These are phyloP conservation scores for Oryctolagus cuniculus DNA, from an alignment of 2,113 vertebrate genomes.

Conservation along the genomic window DNA sequence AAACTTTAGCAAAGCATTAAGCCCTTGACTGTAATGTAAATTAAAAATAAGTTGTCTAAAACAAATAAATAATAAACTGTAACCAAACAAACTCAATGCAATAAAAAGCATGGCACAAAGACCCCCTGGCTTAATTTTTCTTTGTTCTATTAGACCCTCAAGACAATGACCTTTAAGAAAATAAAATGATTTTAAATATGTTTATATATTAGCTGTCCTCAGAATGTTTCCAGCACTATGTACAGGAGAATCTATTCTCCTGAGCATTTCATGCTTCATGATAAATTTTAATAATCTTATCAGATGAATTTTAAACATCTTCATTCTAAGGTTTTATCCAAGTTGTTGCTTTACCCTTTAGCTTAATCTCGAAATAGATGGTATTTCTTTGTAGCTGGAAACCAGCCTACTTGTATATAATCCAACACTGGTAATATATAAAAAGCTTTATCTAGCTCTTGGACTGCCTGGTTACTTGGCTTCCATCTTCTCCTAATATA, in stretches of 20 bases:
- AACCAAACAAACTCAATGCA: not conserved
- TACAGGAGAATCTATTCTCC: slow-evolving; percentile 35
- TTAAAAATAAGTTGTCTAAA: too few species aligned
- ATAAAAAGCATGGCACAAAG: slow-evolving; percentile 29
- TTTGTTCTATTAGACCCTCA: not conserved
- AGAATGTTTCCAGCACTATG: not conserved
- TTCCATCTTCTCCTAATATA: not conserved
- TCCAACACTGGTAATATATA: not conserved
- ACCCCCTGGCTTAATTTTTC: not conserved
- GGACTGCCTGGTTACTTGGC: not conserved
- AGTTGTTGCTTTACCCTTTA: slow-evolving; percentile 41
- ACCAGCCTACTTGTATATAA: not conserved
- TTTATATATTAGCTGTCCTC: not conserved
- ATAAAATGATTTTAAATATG: not conserved
- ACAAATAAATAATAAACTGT: not conserved
- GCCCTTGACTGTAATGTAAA: too few species aligned
- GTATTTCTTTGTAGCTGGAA: slow-evolving; percentile 41
- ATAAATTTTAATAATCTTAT: slow-evolving; percentile 44
- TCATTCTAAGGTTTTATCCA: slow-evolving; percentile 49
- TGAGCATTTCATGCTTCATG: slow-evolving; percentile 25
- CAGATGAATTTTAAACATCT: slow-evolving; percentile 49
- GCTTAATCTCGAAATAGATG: not conserved
- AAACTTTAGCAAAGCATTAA: not conserved
- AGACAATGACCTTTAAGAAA: not conserved
- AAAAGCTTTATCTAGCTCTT: slow-evolving; percentile 13